Percentiles rank a stretch among this genome's conserved stretches.
Evolutionary conservation across 2,888 invertebrate species (phyloP).

Genomic region (Desoria tigrina): DNA sequence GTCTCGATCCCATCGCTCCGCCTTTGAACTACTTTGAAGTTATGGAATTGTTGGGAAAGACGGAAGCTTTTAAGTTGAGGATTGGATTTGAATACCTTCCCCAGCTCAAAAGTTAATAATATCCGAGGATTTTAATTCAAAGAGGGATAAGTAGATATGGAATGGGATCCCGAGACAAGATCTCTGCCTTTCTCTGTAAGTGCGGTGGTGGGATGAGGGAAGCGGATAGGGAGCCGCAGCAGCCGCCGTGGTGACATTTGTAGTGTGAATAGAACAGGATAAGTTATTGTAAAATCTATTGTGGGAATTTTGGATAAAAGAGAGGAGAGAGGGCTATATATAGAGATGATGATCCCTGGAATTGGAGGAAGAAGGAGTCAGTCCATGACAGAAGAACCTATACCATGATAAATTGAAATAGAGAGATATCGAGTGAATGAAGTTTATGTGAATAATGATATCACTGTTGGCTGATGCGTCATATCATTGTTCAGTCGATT

Average conservation of each 20-base stretch:
- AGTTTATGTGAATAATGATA: conserved; percentile 47
- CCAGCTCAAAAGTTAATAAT: too few relatives aligned
- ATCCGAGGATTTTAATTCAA: too few relatives aligned
- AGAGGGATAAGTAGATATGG: too few relatives aligned
- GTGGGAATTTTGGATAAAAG: conserved; percentile 19
- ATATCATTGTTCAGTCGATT: conserved; percentile 43
- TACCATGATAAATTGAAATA: conserved; percentile 51
- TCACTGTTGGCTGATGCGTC: conserved; percentile 34
- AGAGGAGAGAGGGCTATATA: conserved; percentile 8
- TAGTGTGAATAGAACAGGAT: conserved; percentile 20
- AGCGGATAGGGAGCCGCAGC: not conserved
- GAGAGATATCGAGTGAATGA: conserved; percentile 47
- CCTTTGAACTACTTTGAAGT: too few relatives aligned
- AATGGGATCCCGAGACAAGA: too few relatives aligned
- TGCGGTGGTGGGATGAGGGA: conserved; percentile 1
- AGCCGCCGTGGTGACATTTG: conserved; percentile 26
- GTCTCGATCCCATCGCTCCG: too few relatives aligned
- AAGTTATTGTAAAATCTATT: conserved; percentile 24
- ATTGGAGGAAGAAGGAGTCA: conserved; percentile 24
- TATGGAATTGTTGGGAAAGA: too few relatives aligned
- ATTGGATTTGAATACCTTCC: too few relatives aligned
- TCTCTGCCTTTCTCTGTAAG: too few relatives aligned
- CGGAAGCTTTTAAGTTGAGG: too few relatives aligned
- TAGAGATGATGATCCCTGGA: too few relatives aligned
- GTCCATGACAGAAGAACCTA: conserved; percentile 21